Base-by-base conservation (phyloP, 1,140 invertebrate species). In the Sycophila sp. region DNA sequence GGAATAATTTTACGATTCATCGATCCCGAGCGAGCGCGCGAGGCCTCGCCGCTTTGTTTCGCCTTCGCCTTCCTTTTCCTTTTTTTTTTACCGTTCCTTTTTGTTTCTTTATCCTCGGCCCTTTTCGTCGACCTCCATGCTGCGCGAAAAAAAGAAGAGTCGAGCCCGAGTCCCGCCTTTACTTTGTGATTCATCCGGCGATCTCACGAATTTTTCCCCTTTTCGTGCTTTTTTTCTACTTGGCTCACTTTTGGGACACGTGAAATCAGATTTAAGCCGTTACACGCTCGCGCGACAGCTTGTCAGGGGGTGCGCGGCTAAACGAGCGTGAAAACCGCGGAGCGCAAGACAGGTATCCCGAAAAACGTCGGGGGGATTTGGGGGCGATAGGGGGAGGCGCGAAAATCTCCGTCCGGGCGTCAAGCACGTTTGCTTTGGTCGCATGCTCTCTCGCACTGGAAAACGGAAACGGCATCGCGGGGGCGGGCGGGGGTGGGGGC, bases 401-500 rank as follows among this genome's bases (percentile, higher is more conserved):
- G 55, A 59, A 68, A 60, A 68, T 68, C 42, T 68, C 17, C 55
- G 55, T 38, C 40, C 2, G 38, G 38, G n/a, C 10, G 13, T 53
- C 24, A 75, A n/a, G n/a, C 73, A 70, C 70, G 45, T 71, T 76
- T 51, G 67, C 70, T 72, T 55, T 26, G 55, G 28, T 30, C 59
- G 76, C 76, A 45, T 58, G 42, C 26, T n/a, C n/a, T n/a, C n/a
- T n/a, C n/a, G n/a, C n/a, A n/a, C n/a, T 15, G 60, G 28, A 56
- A 56, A 34, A 45, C 40, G 42, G 47, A 69, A 69, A 64, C 56
- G 45, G 56, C 72, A 74, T 74, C 71, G 59, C 59, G 30, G 49
- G 68, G 64, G 70, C 60, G 75, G 67, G 75, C 68, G 72, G 75
- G 70, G 70, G 75, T 53, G 32, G 63, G 15, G 53, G 40, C 3